Conservation (phyloP, 2,888 invertebrate species). For the Adelphocoris suturalis region DNA sequence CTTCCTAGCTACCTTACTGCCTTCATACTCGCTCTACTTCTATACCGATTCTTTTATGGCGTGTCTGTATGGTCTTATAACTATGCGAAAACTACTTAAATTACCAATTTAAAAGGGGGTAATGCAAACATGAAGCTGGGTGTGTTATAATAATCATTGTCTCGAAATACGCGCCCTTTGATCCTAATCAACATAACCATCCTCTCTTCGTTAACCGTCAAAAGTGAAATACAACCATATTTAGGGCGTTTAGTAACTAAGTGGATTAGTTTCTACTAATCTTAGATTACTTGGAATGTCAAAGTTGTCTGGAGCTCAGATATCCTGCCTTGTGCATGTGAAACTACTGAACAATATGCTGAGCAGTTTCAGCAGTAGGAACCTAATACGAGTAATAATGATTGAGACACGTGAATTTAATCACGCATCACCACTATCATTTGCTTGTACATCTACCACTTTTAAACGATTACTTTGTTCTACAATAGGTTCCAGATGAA, state of each 20-base stretch:
- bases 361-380: background rate
- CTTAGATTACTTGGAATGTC: no score
- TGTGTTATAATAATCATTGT: no score
- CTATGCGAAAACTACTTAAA: background rate
- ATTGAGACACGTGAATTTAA: background rate
- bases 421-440: background rate
- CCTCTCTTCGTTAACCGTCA: no score
- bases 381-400: background rate
- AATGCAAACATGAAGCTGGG: no score
- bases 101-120: no score
- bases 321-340: background rate
- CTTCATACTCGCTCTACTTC: conserved; percentile 17
- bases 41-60: background rate
- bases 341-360: background rate
- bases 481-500: conserved; percentile 13
- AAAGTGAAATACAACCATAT: no score
- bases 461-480: conserved; percentile 17
- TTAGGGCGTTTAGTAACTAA: no score
- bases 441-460: background rate
- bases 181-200: no score
- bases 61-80: background rate
- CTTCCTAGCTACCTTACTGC: conserved; percentile 52
- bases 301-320: no score
- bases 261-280: no score
- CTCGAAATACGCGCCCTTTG: no score